Base-by-base conservation (phyloP, 2,888 invertebrate genomes). In the Eristalis arbustorum region DNA sequence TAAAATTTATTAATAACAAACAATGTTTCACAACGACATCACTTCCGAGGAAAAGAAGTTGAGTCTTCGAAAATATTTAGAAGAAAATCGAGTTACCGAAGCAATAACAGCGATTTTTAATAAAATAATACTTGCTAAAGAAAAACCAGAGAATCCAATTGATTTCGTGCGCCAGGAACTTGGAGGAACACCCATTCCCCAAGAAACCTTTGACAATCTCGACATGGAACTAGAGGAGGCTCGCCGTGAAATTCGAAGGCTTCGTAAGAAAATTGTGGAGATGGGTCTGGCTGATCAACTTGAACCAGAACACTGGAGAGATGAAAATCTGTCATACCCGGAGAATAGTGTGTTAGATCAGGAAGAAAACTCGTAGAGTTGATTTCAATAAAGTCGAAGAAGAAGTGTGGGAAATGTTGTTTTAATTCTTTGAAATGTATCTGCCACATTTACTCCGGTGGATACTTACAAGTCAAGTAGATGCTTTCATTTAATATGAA, bases 101-200 rank as follows among this genome's bases (percentile, higher is more conserved):
- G 84, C 83, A 25, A 75, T 89, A 4, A 79, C 76, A 0, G 84
- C 74, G 0, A 84, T 88, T 34, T 84, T 89, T 4, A 68, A 87
- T 28, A 88, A 89, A 49, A 59, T 89, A 8, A 74, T 84, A 42
- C 66, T 80, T 11, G 79, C 68, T 18, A 84, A 82, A 14, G 82
- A 84, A 2, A 89, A 82, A 59, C 89, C 89, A 18, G 88, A 87
- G 3, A 88, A 89, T 56, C 88, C 89, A 11, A 73, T 89, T 61
- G 84, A 88, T 64, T 89, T 88, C n/a, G 80, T 89, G 68, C 83
- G 88, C 0, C 79, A 88, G 34, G 84, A 89, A 57, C 79, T 89
- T 0, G 89, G 89, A 1, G 89, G 78, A 22, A 74, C 61, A 34
- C 42, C 81, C 0, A 67, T 88, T 76, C 61, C 89, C 10, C 66